A percentile compares a stretch with the other conserved stretches of the same genome.
phyloP scores from a whole-genome alignment of 2,797 vertebrate species.

The Scleropages formosus region DNA sequence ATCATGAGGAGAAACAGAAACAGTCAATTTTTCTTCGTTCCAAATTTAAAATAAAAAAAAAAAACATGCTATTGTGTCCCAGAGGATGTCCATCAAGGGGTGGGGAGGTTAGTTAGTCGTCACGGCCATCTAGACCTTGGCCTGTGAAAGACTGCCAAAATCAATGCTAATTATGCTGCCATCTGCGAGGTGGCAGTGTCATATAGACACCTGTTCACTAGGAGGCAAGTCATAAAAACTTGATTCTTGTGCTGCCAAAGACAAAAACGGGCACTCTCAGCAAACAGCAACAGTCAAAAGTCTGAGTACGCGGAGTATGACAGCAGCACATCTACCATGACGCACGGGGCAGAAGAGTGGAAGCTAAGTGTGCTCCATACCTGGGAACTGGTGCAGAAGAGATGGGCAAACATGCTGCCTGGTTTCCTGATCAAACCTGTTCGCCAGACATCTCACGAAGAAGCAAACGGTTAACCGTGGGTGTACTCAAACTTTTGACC shows the following conservation, averaged over 20 bases:
- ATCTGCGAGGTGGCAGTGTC: conserved; percentile 68
- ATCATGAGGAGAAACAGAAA: neutral
- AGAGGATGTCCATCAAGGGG: conserved; percentile 71
- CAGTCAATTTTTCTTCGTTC: too few relatives aligned
- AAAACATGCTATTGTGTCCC: conserved; percentile 73
- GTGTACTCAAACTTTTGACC: too few relatives aligned
- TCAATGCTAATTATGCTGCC: conserved; percentile 77
- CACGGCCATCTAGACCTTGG: conserved; percentile 71
- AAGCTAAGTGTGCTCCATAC: too few relatives aligned
- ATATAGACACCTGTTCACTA: conserved; percentile 73
- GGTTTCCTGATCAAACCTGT: too few relatives aligned
- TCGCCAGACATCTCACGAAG: too few relatives aligned
- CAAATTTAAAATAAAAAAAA: conserved; percentile 31
- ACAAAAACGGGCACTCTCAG: conserved; percentile 9
- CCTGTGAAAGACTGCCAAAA: conserved; percentile 69
- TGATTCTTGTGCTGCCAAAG: conserved; percentile 47
- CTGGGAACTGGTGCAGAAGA: too few relatives aligned
- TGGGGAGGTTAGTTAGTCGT: conserved; percentile 75
- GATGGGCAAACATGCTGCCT: too few relatives aligned
- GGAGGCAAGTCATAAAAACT: conserved; percentile 62
- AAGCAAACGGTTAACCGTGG: too few relatives aligned
- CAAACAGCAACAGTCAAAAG: neutral
- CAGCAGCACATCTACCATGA: too few relatives aligned
- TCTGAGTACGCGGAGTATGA: neutral
- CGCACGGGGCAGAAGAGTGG: too few relatives aligned